Evolutionary conservation across 2,888 invertebrate genomes (phyloP).

Genomic region (Drosophila monieri): DNA sequence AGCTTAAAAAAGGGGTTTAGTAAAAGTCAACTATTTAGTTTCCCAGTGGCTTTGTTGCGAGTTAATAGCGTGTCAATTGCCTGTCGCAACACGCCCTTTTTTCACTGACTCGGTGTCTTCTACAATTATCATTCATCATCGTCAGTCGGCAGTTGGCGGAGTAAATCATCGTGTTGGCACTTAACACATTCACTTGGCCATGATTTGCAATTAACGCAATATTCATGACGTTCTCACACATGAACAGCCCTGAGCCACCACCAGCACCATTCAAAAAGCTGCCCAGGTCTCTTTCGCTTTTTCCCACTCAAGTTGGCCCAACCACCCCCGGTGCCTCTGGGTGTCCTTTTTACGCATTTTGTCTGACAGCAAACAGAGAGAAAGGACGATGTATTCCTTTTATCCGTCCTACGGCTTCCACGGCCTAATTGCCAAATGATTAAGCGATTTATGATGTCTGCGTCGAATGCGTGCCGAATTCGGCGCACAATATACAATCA

Average conservation of each 20-base stretch:
- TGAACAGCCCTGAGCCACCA: slow-evolving; percentile 68
- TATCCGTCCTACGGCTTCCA: slow-evolving; percentile 49
- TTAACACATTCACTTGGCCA: slow-evolving; percentile 79
- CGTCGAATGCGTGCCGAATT: slow-evolving; percentile 71
- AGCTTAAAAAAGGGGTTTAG: not conserved
- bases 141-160: slow-evolving; percentile 43
- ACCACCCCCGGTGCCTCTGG: slow-evolving; percentile 18
- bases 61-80: slow-evolving; percentile 76
- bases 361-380: slow-evolving; percentile 52
- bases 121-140: slow-evolving; percentile 69
- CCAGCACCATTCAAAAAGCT: slow-evolving; percentile 32
- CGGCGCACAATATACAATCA: slow-evolving; percentile 59
- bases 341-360: slow-evolving; percentile 49
- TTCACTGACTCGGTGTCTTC: slow-evolving; percentile 21
- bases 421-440: slow-evolving; percentile 84
- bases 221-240: slow-evolving; percentile 83
- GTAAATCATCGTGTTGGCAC: slow-evolving; percentile 63
- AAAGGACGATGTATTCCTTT: slow-evolving; percentile 30
- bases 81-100: slow-evolving; percentile 55
- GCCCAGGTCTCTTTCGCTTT: slow-evolving; percentile 33
- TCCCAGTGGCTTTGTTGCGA: slow-evolving; percentile 45
- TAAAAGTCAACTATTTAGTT: slow-evolving; percentile 14
- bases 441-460: slow-evolving; percentile 84
- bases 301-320: slow-evolving; percentile 30
- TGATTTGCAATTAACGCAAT: slow-evolving; percentile 83